Conservation (phyloP, 2,888 invertebrate genomes). For the Agrilus biguttatus region DNA sequence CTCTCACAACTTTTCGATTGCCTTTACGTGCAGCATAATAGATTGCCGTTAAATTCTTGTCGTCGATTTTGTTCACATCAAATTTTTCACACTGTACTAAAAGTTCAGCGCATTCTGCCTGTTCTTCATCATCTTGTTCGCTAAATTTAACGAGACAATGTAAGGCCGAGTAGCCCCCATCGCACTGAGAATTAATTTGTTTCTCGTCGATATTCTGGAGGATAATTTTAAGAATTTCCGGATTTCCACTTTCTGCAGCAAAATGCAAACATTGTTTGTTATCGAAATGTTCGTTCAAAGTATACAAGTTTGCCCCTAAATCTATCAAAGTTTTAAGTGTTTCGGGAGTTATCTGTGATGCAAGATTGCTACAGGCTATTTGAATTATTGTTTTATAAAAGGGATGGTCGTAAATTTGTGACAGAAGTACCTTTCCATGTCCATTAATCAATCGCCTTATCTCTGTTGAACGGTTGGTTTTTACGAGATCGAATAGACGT, state of each 20-base stretch:
- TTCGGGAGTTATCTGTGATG: constrained; percentile 37
- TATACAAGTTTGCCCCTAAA: constrained; percentile 46
- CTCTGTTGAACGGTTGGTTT: constrained; percentile 36
- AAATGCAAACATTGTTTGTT: constrained; percentile 51
- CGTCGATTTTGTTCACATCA: constrained; percentile 40
- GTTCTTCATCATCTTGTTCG: constrained; percentile 26
- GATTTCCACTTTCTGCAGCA: constrained; percentile 38
- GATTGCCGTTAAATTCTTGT: constrained; percentile 19
- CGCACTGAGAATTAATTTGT: constrained; percentile 14
- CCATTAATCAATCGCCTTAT: constrained; percentile 37
- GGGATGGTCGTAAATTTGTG: constrained; percentile 40
- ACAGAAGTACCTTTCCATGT: constrained; percentile 33
- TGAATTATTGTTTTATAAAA: constrained; percentile 35
- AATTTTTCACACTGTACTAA: constrained; percentile 38
- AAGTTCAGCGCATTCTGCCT: constrained; percentile 36
- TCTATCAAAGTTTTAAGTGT: constrained; percentile 44
- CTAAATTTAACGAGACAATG: constrained; percentile 18
- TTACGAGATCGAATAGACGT: constrained; percentile 36
- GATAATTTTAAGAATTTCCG: constrained; percentile 31
- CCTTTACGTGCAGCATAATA: constrained; percentile 46
- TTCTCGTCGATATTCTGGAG: constrained; percentile 25
- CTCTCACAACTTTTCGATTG: constrained; percentile 36
- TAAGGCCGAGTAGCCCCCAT: constrained; percentile 23
- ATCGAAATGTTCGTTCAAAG: constrained; percentile 34
- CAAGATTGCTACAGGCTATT: constrained; percentile 41